phyloP scores from a whole-genome alignment of 2,797 vertebrate genomes.

The Poecilia picta region DNA sequence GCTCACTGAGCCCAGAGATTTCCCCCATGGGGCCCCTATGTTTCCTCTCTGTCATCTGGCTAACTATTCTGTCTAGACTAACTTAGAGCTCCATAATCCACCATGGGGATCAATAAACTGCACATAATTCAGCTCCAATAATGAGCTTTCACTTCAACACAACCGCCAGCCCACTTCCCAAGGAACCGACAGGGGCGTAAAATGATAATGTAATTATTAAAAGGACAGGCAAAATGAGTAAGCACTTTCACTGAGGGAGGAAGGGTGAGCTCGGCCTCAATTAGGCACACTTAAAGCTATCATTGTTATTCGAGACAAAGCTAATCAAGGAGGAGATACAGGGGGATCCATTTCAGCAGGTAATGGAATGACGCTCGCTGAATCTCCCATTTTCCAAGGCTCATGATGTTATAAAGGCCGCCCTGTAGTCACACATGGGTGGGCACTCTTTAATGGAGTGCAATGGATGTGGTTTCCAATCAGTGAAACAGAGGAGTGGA shows the following conservation, averaged over 20 bases:
- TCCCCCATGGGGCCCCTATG: slow-evolving; percentile 95
- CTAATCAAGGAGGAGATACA: slow-evolving; percentile 82
- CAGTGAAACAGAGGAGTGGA: slow-evolving; percentile 41
- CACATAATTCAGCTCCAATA: slow-evolving; percentile 99
- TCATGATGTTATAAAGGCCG: slow-evolving; percentile 71
- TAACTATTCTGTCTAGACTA: slow-evolving; percentile 99
- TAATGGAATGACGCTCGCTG: slow-evolving; percentile 74
- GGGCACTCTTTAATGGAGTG: slow-evolving; percentile 70
- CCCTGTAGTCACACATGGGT: slow-evolving; percentile 66
- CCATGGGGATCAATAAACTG: slow-evolving; percentile 99
- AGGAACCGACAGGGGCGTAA: slow-evolving; percentile 91
- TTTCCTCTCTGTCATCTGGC: slow-evolving; percentile 99
- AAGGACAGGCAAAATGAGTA: slow-evolving; percentile 99
- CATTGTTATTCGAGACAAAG: slow-evolving; percentile 85
- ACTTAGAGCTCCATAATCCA: slow-evolving; percentile 99
- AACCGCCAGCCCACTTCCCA: slow-evolving; percentile 95
- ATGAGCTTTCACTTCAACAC: slow-evolving; percentile 99
- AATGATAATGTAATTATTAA: slow-evolving; percentile 99
- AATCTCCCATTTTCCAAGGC: slow-evolving; percentile 67
- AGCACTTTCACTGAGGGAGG: slow-evolving; percentile 87
- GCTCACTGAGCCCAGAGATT: slow-evolving; percentile 94
- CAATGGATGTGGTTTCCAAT: slow-evolving; percentile 67
- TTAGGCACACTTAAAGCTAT: slow-evolving; percentile 93
- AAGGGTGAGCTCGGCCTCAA: slow-evolving; percentile 87
- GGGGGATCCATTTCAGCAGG: slow-evolving; percentile 78